These are phyloP conservation scores for Ichneumoninae sp. DNA, from an alignment of 2,888 invertebrate genomes.

Conservation along the genomic window DNA sequence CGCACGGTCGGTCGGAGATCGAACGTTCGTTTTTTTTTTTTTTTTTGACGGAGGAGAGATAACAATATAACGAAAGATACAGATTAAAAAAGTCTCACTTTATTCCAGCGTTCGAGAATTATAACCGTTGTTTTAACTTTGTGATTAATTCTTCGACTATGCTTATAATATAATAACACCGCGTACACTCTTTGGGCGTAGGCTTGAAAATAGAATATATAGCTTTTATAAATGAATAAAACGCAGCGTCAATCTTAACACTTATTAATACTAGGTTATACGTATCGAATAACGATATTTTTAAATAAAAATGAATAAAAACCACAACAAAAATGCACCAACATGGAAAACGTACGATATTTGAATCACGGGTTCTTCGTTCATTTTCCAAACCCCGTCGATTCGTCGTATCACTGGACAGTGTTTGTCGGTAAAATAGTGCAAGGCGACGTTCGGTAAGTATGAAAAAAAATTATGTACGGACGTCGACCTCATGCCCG, in stretches of 20 bases:
- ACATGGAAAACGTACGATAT: conserved; percentile 4
- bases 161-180: conserved; percentile 24
- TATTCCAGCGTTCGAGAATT: conserved; percentile 28
- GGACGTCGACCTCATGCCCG: not conserved
- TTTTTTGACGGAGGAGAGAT: conserved; percentile 11
- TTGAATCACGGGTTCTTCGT: not conserved
- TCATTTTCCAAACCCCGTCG: not conserved
- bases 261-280: not conserved
- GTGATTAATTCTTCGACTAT: conserved; percentile 12
- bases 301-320: conserved; percentile 35
- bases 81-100: conserved; percentile 14
- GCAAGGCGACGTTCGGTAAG: not conserved
- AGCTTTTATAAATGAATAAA: conserved; percentile 53
- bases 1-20: not conserved
- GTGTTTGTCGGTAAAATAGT: conserved; percentile 3
- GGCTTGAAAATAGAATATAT: conserved; percentile 23
- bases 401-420: not conserved
- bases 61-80: conserved; percentile 8
- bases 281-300: conserved; percentile 39
- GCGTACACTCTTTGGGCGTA: conserved; percentile 10
- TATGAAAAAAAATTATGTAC: not conserved
- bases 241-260: conserved; percentile 20
- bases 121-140: conserved; percentile 8
- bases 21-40: not conserved
- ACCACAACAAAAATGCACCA: not conserved